These are phyloP conservation scores for Alosa sapidissima DNA, from an alignment of 2,797 vertebrate genomes.

Conservation along the genomic window DNA sequence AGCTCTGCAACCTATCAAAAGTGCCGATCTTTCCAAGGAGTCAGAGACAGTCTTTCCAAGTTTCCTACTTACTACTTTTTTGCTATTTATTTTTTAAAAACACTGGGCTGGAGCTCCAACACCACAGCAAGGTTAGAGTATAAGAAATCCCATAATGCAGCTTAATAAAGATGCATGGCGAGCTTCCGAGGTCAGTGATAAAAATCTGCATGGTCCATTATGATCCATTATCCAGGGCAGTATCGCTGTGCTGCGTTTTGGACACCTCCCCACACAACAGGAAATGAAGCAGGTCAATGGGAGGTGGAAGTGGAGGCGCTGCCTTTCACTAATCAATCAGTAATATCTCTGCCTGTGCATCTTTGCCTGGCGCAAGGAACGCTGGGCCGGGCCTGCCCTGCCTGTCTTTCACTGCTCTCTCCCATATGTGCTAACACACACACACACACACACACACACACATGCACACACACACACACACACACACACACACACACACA, in stretches of 20 bases:
- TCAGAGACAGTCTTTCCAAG: background rate
- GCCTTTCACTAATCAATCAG: background rate
- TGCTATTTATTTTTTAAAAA: background rate
- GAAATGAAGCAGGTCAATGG: conserved; percentile 6
- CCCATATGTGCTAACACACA: background rate
- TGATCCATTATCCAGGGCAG: background rate
- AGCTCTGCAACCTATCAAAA: background rate
- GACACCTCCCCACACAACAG: conserved; percentile 1
- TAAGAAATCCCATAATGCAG: background rate
- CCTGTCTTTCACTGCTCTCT: background rate
- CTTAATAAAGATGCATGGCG: background rate
- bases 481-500: conserved; percentile 5
- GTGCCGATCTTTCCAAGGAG: background rate
- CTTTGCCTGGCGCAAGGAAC: too few relatives aligned
- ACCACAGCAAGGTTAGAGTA: background rate
- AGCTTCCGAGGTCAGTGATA: background rate
- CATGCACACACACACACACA: background rate
- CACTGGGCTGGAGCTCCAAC: background rate
- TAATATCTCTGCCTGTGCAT: too few relatives aligned
- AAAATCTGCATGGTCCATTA: conserved; percentile 15
- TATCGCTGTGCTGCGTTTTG: background rate
- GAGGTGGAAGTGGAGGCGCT: background rate
- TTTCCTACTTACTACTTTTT: background rate
- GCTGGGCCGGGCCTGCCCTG: too few relatives aligned
- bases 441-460: background rate